Evolutionary conservation across 53 echinoderm and acorn worm genomes (phyloP), one percentile per base, ranked within the genome.

Genomic region (Crossaster papposus): DNA sequence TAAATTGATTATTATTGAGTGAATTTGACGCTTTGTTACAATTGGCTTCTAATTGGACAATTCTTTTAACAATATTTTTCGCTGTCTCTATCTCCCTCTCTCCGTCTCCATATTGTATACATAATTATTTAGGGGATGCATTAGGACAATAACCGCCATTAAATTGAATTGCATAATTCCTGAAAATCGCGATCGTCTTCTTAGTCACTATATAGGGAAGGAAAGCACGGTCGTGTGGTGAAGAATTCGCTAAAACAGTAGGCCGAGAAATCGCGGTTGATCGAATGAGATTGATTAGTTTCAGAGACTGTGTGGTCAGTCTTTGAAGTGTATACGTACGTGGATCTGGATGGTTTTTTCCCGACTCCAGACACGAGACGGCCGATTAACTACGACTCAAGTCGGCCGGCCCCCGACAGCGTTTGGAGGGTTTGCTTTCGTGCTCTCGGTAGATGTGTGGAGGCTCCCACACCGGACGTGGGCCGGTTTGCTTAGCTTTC

Each of bases 381-480:
- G 81, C 81, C 81, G 81, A 81, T 81, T 81, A 81, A 30, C 81
- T 36, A 34, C n/a, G 23, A 35, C 22, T 8, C 15, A 44, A 5
- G 78, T 37, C 78, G 51, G 26, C 51, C 50, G 14, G 50, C 11
- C 29, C 79, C 79, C 28, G 30, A 17, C 31, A 12, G 79, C 30
- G 53, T 5, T 22, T 34, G 81, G 33, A 62, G 65, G 58, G 81
- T 81, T 81, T 81, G 81, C 65, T 81, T 81, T 64, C 81, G 81
- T 81, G 81, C 58, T 63, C 34, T 58, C 18, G 20, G 62, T 2
- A 54, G 58, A 33, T 64, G n/a, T 62, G 29, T 70, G 4, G 31
- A n/a, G 70, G 70, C 70, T n/a, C 70, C 65, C 20, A 3, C 17
- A 81, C 81, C 81, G 81, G 81, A 81, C 63, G 31, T 54, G 81